Base-by-base conservation (phyloP, 2,888 invertebrate species). In the Hyles lineata region DNA sequence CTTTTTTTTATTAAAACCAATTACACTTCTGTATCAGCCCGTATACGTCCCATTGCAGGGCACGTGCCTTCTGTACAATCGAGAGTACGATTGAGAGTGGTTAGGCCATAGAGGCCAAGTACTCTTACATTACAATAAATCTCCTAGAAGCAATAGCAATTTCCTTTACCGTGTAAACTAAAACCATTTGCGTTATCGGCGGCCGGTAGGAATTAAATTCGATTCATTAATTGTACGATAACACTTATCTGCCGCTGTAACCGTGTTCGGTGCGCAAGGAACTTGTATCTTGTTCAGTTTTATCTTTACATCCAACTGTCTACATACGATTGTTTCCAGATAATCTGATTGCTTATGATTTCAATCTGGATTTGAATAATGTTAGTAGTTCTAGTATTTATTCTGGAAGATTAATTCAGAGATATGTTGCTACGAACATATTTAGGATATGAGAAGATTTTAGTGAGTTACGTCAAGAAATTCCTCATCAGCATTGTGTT, bases 201-300 rank as follows among this genome's bases (percentile, higher is more conserved):
- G 17, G 0, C 52, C 23, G 15, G 59, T 55, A 32, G 71, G 25
- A 32, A 71, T 23, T 29, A 21, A 52, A 71, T 50, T 62, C 8
- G 29, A 25, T 52, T 71, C 23, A 60, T 32, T 71, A 71, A 67
- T 67, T 50, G 43, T 50, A 1, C 67, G 67, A 67, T 67, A 67
- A 67, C 50, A 23, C 63, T 17, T 50, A 67, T 50, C 67, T 67
- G 21, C 23, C 43, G 43, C 43, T 50, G 50, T 11, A 17, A 50
- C 7, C 23, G 23, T 23, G 67, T 67, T 67, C 67, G 23, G 7
- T 43, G 43, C 23, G 23, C 23, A 50, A 15, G 6, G 9, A 11
- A 17, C 67, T 67, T n/a, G 55, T 55, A n/a, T 7, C 35, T 43
- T 67, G 67, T 67, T 17, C 23, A 25, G n/a, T 50, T 50, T 63